Percentiles rank a stretch among this genome's conserved stretches.
phyloP scores from a whole-genome alignment of 1,140 invertebrate genomes.

The Drosophila obscura region DNA sequence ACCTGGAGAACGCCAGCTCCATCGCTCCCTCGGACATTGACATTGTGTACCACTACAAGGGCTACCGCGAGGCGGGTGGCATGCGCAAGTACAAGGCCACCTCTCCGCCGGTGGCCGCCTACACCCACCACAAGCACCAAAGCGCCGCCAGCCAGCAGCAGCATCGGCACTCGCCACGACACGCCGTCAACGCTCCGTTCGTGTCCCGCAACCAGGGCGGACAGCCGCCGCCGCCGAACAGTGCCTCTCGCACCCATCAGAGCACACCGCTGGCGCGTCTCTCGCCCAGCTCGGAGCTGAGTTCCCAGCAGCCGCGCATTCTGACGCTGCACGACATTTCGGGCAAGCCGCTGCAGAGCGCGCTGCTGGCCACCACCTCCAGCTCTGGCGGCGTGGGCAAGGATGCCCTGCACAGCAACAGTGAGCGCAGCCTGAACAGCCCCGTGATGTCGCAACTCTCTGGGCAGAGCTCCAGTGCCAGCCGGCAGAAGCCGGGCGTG shows the following conservation, averaged over 20 bases:
- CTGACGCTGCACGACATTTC: slow-evolving; percentile 96
- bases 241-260: slow-evolving; percentile 89
- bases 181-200: slow-evolving; percentile 85
- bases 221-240: slow-evolving; percentile 85
- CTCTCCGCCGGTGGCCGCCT: slow-evolving; percentile 89
- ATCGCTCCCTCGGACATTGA: slow-evolving; percentile 99
- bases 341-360: slow-evolving; percentile 94
- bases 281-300: slow-evolving; percentile 95
- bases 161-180: slow-evolving; percentile 89
- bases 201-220: slow-evolving; percentile 88
- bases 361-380: slow-evolving; percentile 93
- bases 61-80: slow-evolving; percentile 91
- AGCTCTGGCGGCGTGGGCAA: slow-evolving; percentile 92
- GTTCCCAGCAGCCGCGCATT: slow-evolving; percentile 94
- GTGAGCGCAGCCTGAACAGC: slow-evolving; percentile 94
- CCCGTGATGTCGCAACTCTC: slow-evolving; percentile 95
- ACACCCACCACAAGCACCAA: slow-evolving; percentile 91
- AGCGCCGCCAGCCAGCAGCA: slow-evolving; percentile 86
- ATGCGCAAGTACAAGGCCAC: slow-evolving; percentile 93
- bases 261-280: slow-evolving; percentile 94
- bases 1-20: slow-evolving; percentile 97
- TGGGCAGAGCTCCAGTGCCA: slow-evolving; percentile 91
- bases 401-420: slow-evolving; percentile 93
- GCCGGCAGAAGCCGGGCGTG: slow-evolving; percentile 86
- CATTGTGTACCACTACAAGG: slow-evolving; percentile 98